Percentiles rank a stretch among this genome's conserved stretches.
Evolutionary conservation across 2,797 vertebrate species (phyloP).

Genomic region (Furcifer pardalis): DNA sequence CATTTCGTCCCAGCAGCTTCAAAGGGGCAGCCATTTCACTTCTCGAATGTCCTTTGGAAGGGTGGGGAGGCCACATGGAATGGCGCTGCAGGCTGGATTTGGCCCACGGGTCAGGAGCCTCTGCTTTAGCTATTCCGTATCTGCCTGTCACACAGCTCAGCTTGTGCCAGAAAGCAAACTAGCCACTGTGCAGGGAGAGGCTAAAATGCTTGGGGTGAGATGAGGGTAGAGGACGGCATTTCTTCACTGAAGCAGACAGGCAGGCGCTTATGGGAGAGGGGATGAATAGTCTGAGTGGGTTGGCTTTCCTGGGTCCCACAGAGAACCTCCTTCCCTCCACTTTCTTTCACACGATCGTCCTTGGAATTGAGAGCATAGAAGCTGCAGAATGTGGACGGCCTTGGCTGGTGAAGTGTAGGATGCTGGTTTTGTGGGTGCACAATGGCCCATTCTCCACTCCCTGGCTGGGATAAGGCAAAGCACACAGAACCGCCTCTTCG

Average conservation of each 20-base stretch:
- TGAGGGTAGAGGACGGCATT: neutral
- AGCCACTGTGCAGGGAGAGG: neutral
- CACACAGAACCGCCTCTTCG: slow-evolving; percentile 35
- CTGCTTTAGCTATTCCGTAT: too few species aligned
- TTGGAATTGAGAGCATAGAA: neutral
- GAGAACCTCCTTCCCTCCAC: neutral
- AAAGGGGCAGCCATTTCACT: too few species aligned
- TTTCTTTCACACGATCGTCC: neutral
- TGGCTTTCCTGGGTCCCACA: neutral
- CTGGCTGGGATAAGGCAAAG: slow-evolving; percentile 29
- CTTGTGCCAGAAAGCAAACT: neutral
- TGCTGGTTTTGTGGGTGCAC: slow-evolving; percentile 23
- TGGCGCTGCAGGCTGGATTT: too few species aligned
- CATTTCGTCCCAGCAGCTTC: too few species aligned
- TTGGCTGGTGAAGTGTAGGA: neutral
- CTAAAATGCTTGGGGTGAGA: too few species aligned
- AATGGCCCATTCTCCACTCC: slow-evolving; percentile 27
- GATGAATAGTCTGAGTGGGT: neutral
- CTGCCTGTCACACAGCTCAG: neutral
- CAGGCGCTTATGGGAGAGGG: neutral
- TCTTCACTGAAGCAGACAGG: neutral
- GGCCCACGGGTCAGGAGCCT: too few species aligned
- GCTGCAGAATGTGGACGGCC: neutral
- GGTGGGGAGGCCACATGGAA: too few species aligned
- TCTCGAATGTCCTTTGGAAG: too few species aligned